These are phyloP conservation scores for Pteria penguin DNA, from an alignment of 2,888 invertebrate species.

Conservation along the genomic window DNA sequence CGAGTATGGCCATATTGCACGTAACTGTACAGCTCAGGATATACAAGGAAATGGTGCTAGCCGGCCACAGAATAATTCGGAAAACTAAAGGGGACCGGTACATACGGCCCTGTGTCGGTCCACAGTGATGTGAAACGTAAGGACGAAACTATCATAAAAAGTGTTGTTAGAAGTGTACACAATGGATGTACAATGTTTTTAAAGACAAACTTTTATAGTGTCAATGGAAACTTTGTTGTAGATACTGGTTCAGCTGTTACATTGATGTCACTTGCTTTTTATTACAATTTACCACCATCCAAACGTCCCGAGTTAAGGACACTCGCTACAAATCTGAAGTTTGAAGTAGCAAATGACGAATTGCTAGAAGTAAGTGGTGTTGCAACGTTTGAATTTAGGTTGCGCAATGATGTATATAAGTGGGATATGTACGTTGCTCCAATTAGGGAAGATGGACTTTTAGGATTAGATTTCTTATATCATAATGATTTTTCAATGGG, in stretches of 20 bases:
- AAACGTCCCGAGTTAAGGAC: background rate
- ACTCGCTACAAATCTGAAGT: background rate
- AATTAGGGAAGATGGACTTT: constrained; percentile 42
- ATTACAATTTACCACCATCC: constrained; percentile 1
- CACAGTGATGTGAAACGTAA: background rate
- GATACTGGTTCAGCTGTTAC: constrained; percentile 38
- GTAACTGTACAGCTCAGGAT: constrained; percentile 6
- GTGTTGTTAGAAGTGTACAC: background rate
- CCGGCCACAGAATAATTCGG: background rate
- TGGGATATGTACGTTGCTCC: constrained; percentile 34
- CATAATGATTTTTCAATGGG: constrained; percentile 10
- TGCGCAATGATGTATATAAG: constrained; percentile 5
- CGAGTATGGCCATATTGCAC: constrained; percentile 16
- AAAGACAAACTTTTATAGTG: constrained; percentile 9
- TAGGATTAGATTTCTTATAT: constrained; percentile 32
- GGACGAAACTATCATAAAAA: too few relatives aligned
- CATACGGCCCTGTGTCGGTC: constrained; percentile 41
- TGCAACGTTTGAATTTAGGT: background rate
- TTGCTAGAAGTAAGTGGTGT: constrained; percentile 1
- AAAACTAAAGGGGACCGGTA: constrained; percentile 40
- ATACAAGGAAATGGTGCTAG: background rate
- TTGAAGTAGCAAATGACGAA: background rate
- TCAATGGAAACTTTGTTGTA: constrained; percentile 23
- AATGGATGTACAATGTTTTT: constrained; percentile 23
- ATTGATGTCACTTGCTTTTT: constrained; percentile 20